A percentile compares a stretch with the other conserved stretches of the same genome.
Conservation (phyloP, 2,797 vertebrate genomes). For the Sitta carolinensis region DNA sequence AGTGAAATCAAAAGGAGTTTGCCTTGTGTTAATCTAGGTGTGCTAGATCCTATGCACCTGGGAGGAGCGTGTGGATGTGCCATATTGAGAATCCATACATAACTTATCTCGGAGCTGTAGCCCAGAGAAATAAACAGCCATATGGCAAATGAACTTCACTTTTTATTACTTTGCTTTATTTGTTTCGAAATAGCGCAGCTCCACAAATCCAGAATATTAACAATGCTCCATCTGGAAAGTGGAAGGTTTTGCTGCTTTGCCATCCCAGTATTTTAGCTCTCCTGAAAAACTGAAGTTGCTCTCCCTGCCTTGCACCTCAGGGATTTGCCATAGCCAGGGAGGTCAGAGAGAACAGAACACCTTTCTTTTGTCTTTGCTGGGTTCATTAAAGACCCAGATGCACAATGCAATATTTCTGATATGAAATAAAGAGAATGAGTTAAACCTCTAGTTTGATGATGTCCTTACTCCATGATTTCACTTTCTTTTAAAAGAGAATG, state of each 20-base stretch:
- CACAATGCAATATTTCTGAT: neutral
- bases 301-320: neutral
- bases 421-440: neutral
- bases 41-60: neutral
- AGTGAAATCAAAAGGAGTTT: conserved; percentile 20
- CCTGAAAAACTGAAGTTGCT: neutral
- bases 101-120: conserved; percentile 62
- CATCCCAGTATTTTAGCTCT: neutral
- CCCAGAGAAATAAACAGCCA: conserved; percentile 74
- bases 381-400: neutral
- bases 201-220: conserved; percentile 76
- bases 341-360: neutral
- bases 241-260: conserved; percentile 41
- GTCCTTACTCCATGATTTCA: neutral
- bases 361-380: neutral
- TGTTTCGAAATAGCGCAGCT: conserved; percentile 65
- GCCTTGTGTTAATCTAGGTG: conserved; percentile 57
- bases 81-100: conserved; percentile 56
- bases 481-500: neutral
- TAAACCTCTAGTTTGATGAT: fast-evolving
- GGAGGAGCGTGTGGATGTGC: neutral
- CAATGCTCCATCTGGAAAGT: conserved; percentile 73
- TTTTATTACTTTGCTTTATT: conserved; percentile 74
- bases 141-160: conserved; percentile 72
- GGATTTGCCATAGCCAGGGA: neutral